Conservation (phyloP, 2,797 vertebrate species). For the Phalanger gymnotis region DNA sequence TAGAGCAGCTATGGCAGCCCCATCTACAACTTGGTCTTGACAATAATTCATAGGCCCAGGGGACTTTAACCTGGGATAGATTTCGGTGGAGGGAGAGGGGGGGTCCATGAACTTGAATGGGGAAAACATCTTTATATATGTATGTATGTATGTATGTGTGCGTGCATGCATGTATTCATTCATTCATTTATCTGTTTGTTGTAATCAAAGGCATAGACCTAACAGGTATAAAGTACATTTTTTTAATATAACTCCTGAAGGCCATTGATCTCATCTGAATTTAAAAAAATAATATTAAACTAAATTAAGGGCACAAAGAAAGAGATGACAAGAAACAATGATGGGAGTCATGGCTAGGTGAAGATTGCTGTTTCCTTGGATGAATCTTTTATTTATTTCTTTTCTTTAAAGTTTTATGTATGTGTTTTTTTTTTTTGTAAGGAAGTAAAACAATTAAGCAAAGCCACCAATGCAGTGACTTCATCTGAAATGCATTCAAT, state of each 20-base stretch:
- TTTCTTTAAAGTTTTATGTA: background rate
- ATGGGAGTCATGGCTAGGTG: constrained; percentile 32
- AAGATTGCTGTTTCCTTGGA: background rate
- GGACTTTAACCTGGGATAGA: background rate
- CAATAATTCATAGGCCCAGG: background rate
- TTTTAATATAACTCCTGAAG: constrained; percentile 54
- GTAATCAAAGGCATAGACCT: constrained; percentile 62
- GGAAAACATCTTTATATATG: background rate
- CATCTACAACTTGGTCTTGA: background rate
- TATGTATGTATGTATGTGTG: too few species aligned
- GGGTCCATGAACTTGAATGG: background rate
- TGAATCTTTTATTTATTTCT: background rate
- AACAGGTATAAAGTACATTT: constrained; percentile 60
- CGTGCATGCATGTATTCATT: too few species aligned
- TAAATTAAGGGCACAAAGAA: constrained; percentile 49
- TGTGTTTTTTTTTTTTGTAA: background rate
- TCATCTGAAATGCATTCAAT: background rate
- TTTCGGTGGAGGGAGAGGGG: too few species aligned
- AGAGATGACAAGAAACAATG: constrained; percentile 52
- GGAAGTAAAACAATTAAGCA: background rate
- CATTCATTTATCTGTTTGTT: constrained; percentile 58
- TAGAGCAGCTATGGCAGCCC: background rate
- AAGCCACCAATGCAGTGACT: background rate
- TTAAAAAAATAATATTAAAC: constrained; percentile 11
- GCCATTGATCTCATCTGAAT: constrained; percentile 36